Conservation (phyloP, 2,113 vertebrate species). For the Noturus placidus region DNA sequence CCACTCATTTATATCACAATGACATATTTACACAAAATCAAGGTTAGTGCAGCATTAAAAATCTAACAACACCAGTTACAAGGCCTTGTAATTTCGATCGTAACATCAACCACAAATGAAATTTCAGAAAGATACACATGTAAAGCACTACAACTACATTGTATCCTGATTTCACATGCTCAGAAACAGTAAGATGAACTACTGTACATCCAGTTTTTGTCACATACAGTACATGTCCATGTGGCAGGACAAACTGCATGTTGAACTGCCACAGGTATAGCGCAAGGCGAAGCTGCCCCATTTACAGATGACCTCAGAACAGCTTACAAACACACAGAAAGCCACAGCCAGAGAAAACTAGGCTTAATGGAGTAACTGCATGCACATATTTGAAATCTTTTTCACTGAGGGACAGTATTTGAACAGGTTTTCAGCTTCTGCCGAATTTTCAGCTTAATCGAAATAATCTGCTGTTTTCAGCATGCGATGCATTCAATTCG, state of each 20-base stretch:
- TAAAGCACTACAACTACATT: neutral
- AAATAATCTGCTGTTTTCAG: constrained; percentile 41
- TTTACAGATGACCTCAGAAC: constrained; percentile 35
- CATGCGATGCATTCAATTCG: constrained; percentile 56
- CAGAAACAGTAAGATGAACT: constrained; percentile 47
- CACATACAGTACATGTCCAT: constrained; percentile 48
- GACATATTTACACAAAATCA: constrained; percentile 3
- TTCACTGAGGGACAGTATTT: neutral
- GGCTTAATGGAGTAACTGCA: constrained; percentile 22
- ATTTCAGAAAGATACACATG: neutral
- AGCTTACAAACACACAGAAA: constrained; percentile 30
- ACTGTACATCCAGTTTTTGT: constrained; percentile 58
- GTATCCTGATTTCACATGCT: constrained; percentile 51
- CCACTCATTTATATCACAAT: neutral
- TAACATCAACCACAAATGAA: neutral
- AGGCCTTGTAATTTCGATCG: neutral
- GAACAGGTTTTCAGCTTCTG: constrained; percentile 31
- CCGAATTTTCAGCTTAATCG: constrained; percentile 25
- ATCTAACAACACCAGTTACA: neutral
- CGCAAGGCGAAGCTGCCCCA: constrained; percentile 10
- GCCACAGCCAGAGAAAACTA: constrained; percentile 27
- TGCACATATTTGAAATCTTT: constrained; percentile 12
- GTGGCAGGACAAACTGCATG: constrained; percentile 57
- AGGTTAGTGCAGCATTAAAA: neutral
- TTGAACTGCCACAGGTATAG: constrained; percentile 18